Base-by-base conservation (phyloP, 2,888 invertebrate species). In the Hirtodrosophila histrioides region DNA sequence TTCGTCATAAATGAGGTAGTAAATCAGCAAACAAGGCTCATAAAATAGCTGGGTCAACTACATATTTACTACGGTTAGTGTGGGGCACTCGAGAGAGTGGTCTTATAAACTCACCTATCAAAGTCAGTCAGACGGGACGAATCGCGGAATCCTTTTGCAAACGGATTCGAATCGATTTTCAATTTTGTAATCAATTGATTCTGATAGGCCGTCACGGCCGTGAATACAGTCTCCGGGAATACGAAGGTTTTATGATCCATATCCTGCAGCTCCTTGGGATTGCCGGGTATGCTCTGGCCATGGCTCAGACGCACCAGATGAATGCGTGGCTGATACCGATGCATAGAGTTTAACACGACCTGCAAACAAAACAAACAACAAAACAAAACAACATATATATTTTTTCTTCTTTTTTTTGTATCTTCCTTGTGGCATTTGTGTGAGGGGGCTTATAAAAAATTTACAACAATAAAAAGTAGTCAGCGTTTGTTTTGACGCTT, bases 281-380 rank as follows among this genome's bases (percentile, higher is more conserved):
- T 94, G 86, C 95, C 95, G 75, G 95, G 95, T 53, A 94, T 94
- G 89, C 94, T 94, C 84, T 96, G 95, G 62, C 96, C 96, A 80
- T 97, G 97, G 75, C 95, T 94, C 91, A 96, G 94, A 87, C 97
- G 95, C 65, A 99, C 97, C 90, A 99, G 93, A 93, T 99, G 99
- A 91, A 99, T 97, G 78, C 99, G 94, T 1, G 99, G 99, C 92
- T 99, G 99, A 92, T 99, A 99, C 90, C 98, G 96, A 94, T 99
- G 99, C 99, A 99, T 99, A 41, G 99, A 99, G 92, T 99, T 99
- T 74, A 99, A 93, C 83, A 99, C 98, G 91, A 99, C 95, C 99
- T 99, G 95, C 9, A 84, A 82, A 46, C n/a, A n/a, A 53, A 35
- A 7, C 24, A n/a, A 44, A 45, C 8, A 37, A 43, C 31, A 46